Conservation (phyloP, 2,113 vertebrate species). For the Halcyon senegalensis region DNA sequence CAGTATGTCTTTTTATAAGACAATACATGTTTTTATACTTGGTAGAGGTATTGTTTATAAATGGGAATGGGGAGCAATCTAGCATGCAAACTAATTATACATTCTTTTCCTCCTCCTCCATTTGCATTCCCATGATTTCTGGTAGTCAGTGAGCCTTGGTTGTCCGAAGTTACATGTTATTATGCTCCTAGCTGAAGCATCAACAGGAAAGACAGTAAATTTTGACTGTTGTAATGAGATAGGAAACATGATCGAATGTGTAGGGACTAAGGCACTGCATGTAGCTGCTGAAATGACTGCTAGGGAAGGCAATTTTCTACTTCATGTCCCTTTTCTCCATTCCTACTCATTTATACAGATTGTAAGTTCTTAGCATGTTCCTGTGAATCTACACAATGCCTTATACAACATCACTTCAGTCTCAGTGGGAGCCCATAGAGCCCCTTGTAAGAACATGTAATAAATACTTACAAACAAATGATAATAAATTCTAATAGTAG, state of each 20-base stretch:
- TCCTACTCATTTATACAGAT: constrained; percentile 26
- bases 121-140: not conserved
- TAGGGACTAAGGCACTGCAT: not conserved
- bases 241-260: not conserved
- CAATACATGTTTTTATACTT: not conserved
- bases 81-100: not conserved
- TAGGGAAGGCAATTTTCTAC: constrained; percentile 39
- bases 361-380: constrained; percentile 29
- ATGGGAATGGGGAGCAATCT: not conserved
- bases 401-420: not conserved
- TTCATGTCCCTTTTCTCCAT: constrained; percentile 1
- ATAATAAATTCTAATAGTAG: constrained; percentile 43
- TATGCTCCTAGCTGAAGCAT: not conserved
- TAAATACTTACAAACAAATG: constrained; percentile 34
- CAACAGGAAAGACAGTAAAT: not conserved
- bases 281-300: constrained; percentile 14
- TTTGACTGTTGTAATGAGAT: constrained; percentile 38
- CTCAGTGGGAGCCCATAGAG: not conserved
- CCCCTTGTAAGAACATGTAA: constrained; percentile 13
- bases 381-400: constrained; percentile 1
- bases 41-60: not conserved
- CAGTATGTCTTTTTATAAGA: not conserved
- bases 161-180: not conserved
- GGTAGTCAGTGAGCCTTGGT: not conserved
- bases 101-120: not conserved